phyloP scores from a whole-genome alignment of 2,113 vertebrate species.

The Anoplopoma fimbria region DNA sequence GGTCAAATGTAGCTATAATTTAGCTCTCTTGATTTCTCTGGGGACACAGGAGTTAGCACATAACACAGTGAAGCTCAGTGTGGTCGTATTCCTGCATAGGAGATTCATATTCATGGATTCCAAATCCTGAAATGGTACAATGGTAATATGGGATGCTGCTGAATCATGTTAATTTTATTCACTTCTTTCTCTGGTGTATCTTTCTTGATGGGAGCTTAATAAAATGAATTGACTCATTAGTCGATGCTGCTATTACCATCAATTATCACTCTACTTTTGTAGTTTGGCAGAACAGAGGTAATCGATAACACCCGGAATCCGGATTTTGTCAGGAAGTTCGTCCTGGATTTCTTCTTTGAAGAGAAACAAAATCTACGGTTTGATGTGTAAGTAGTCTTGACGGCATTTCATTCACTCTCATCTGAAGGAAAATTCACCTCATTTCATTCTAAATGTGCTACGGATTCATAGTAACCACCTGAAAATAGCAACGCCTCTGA shows the following conservation, averaged over 20 bases:
- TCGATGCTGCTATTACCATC: background rate
- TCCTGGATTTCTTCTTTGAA: constrained; percentile 98
- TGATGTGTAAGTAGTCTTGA: constrained; percentile 90
- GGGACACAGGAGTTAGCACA: constrained; percentile 34
- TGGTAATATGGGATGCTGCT: constrained; percentile 3
- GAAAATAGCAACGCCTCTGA: constrained; percentile 17
- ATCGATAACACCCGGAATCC: constrained; percentile 98
- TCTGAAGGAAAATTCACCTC: background rate
- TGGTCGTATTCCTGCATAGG: background rate
- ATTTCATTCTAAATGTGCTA: background rate
- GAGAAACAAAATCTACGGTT: constrained; percentile 98
- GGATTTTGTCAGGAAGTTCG: constrained; percentile 96
- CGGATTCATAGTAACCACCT: background rate
- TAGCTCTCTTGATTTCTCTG: constrained; percentile 56
- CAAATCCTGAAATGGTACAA: constrained; percentile 3
- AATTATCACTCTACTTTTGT: constrained; percentile 19
- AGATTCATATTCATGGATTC: constrained; percentile 10
- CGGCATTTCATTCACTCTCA: constrained; percentile 13
- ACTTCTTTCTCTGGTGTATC: background rate
- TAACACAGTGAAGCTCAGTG: background rate
- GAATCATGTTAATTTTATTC: constrained; percentile 26
- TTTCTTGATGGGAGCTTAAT: constrained; percentile 3
- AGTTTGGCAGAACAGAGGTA: constrained; percentile 96
- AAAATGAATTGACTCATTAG: constrained; percentile 21
- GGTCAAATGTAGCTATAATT: constrained; percentile 30